Percentiles rank a stretch among this genome's conserved stretches.
Conservation (phyloP, 2,113 vertebrate genomes). For the Cottus gobio region DNA sequence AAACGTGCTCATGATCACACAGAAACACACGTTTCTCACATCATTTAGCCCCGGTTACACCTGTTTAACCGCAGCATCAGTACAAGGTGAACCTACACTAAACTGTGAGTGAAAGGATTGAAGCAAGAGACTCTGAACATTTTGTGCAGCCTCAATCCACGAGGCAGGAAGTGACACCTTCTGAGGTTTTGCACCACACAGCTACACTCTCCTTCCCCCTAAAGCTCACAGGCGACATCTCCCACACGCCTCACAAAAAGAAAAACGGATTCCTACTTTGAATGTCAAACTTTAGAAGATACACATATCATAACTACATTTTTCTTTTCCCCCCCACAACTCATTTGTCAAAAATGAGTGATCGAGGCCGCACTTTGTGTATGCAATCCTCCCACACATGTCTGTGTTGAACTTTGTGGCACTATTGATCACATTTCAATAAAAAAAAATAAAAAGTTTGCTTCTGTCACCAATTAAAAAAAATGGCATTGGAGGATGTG, state of each 20-base stretch:
- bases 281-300: conserved; percentile 36
- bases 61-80: conserved; percentile 1
- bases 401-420: conserved; percentile 43
- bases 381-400: conserved; percentile 54
- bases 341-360: conserved; percentile 59
- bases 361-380: conserved; percentile 36
- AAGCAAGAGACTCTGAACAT: conserved; percentile 22
- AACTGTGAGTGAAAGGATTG: background rate
- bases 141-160: conserved; percentile 11
- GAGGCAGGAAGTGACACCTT: conserved; percentile 55
- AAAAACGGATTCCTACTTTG: conserved; percentile 29
- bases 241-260: conserved; percentile 31
- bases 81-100: background rate
- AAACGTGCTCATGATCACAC: conserved; percentile 4
- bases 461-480: conserved; percentile 61
- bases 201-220: conserved; percentile 55
- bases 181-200: conserved; percentile 34
- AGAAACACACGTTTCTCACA: background rate
- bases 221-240: conserved; percentile 15
- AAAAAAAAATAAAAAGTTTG: conserved; percentile 7
- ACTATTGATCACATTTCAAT: conserved; percentile 41
- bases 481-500: conserved; percentile 48
- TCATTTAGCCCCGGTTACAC: conserved; percentile 10
- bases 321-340: background rate
- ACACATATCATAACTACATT: conserved; percentile 2